Conservation (phyloP, 1,140 invertebrate genomes). For the Vanessa atalanta region DNA sequence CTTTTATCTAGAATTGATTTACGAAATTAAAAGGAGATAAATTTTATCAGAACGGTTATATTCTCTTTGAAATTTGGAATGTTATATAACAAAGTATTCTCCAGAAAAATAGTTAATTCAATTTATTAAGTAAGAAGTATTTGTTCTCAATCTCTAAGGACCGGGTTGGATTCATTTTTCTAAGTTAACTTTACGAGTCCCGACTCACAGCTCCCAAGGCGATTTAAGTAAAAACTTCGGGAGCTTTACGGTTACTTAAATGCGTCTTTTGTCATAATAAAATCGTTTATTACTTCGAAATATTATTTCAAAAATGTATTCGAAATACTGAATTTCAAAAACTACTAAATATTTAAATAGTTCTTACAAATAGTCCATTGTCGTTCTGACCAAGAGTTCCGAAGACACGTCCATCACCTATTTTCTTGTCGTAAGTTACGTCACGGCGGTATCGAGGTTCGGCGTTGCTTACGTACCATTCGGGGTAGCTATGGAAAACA, state of each 20-base stretch:
- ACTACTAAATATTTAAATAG: background rate
- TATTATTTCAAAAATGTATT: too few relatives aligned
- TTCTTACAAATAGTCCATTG: slow-evolving; percentile 56
- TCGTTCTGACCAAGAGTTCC: slow-evolving; percentile 57
- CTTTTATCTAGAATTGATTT: too few relatives aligned
- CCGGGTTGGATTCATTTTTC: slow-evolving; percentile 19
- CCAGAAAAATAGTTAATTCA: slow-evolving; percentile 1
- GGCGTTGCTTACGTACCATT: slow-evolving; percentile 41
- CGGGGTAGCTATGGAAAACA: slow-evolving; percentile 43
- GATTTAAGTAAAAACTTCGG: background rate
- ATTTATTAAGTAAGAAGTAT: slow-evolving; percentile 10
- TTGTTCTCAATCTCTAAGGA: slow-evolving; percentile 3
- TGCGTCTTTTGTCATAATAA: background rate
- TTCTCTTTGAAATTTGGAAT: background rate
- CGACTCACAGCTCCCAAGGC: background rate
- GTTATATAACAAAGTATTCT: background rate
- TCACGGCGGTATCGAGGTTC: slow-evolving; percentile 42
- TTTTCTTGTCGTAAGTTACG: slow-evolving; percentile 48
- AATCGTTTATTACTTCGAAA: background rate
- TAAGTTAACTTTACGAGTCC: slow-evolving; percentile 18
- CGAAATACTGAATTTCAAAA: too few relatives aligned
- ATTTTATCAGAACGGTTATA: background rate
- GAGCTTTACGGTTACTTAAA: slow-evolving; percentile 1
- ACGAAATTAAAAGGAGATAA: too few relatives aligned
- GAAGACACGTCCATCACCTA: slow-evolving; percentile 48